Evolutionary conservation across 2,797 vertebrate genomes (phyloP).

Genomic region (Xiphophorus birchmanni): DNA sequence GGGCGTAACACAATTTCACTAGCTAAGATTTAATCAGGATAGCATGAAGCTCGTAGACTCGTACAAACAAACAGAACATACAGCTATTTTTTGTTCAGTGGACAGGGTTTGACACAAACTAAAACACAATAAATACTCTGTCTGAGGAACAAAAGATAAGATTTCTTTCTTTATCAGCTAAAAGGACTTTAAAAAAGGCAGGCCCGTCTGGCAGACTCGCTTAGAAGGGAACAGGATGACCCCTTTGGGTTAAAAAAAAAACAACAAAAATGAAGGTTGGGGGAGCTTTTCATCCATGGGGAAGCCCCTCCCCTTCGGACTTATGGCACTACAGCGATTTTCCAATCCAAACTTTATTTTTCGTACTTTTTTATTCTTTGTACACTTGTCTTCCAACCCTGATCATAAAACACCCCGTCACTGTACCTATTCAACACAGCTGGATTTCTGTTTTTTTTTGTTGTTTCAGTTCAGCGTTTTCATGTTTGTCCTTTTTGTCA

Average conservation of each 20-base stretch:
- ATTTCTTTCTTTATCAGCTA: conserved; percentile 72
- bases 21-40: conserved; percentile 74
- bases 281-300: conserved; percentile 50
- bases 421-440: conserved; percentile 81
- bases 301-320: conserved; percentile 73
- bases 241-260: conserved; percentile 28
- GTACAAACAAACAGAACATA: conserved; percentile 69
- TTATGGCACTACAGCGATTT: conserved; percentile 89
- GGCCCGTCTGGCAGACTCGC: conserved; percentile 74
- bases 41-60: conserved; percentile 73
- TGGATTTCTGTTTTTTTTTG: conserved; percentile 48
- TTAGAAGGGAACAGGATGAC: conserved; percentile 55
- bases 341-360: conserved; percentile 73
- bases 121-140: conserved; percentile 83
- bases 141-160: conserved; percentile 75
- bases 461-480: conserved; percentile 55
- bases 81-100: conserved; percentile 72
- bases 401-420: conserved; percentile 82
- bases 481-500: conserved; percentile 81
- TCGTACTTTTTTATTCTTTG: conserved; percentile 46
- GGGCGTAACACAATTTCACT: conserved; percentile 71
- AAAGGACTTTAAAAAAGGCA: conserved; percentile 74
- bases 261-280: background rate
- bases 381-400: conserved; percentile 76
- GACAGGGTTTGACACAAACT: conserved; percentile 74